phyloP scores from a whole-genome alignment of 30 jellyfish, hydroid and myxozoan genomes.

The Rhopilema esculentum region DNA sequence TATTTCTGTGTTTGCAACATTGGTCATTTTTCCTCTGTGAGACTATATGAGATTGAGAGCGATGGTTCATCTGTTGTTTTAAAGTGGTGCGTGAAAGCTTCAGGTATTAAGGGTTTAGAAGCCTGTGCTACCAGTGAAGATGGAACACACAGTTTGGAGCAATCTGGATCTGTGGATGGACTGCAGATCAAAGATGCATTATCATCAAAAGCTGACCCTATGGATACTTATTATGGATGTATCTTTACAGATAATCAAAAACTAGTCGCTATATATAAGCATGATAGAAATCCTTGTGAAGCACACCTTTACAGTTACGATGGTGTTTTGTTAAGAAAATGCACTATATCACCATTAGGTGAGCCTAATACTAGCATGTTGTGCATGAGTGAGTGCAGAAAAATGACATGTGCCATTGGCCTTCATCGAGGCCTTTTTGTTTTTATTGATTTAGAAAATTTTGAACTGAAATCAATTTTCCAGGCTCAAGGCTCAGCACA shows the following conservation, averaged over 20 bases:
- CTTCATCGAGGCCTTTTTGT: conserved; percentile 84
- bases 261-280: conserved; percentile 55
- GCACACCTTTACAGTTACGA: conserved; percentile 31
- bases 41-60: conserved; percentile 52
- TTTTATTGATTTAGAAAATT: conserved; percentile 38
- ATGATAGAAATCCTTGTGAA: conserved; percentile 36
- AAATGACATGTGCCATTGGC: conserved; percentile 79
- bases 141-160: neutral
- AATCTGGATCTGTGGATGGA: neutral
- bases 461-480: conserved; percentile 55
- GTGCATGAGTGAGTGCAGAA: conserved; percentile 80
- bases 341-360: conserved; percentile 76
- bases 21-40: conserved; percentile 70
- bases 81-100: conserved; percentile 19
- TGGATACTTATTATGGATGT: conserved; percentile 60
- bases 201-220: neutral
- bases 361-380: conserved; percentile 69
- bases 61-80: conserved; percentile 18
- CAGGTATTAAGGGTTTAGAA: neutral
- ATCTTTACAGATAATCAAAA: conserved; percentile 37
- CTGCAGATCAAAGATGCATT: neutral
- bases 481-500: conserved; percentile 98
- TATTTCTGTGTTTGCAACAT: conserved; percentile 74
- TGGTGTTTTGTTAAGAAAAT: conserved; percentile 48
- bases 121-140: neutral